Percentiles rank a stretch among this genome's conserved stretches.
These are phyloP conservation scores for Zelostemma sp. DNA, from an alignment of 1,140 invertebrate genomes.

Conservation along the genomic window DNA sequence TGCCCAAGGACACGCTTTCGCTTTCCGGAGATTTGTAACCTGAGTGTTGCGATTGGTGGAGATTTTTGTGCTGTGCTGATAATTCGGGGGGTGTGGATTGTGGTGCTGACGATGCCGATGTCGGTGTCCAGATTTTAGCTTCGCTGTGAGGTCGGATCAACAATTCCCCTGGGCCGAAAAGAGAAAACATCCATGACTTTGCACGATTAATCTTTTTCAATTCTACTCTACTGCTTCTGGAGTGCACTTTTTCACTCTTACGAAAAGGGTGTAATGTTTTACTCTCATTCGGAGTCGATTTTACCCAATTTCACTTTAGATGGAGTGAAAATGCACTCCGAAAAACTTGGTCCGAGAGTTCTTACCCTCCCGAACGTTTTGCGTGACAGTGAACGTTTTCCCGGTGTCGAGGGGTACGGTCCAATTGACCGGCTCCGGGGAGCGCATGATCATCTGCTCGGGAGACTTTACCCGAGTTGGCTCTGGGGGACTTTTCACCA, in stretches of 20 bases:
- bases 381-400: constrained; percentile 92
- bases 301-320: too few species aligned
- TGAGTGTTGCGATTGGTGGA: constrained; percentile 63
- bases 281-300: too few species aligned
- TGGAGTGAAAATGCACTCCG: too few species aligned
- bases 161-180: constrained; percentile 52
- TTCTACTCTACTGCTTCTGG: too few species aligned
- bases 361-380: constrained; percentile 88
- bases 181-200: too few species aligned
- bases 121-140: constrained; percentile 77
- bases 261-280: too few species aligned
- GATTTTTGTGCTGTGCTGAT: constrained; percentile 69
- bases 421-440: constrained; percentile 93
- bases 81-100: constrained; percentile 78
- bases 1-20: constrained; percentile 67
- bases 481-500: constrained; percentile 90
- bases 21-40: constrained; percentile 69
- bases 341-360: too few species aligned
- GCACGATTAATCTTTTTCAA: too few species aligned
- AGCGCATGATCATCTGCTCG: constrained; percentile 91
- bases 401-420: constrained; percentile 93
- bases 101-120: constrained; percentile 75
- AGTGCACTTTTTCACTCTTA: too few species aligned
- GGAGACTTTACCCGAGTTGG: constrained; percentile 93
- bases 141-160: constrained; percentile 78